Evolutionary conservation across 2,797 vertebrate genomes (phyloP).

Genomic region (Catharus ustulatus): DNA sequence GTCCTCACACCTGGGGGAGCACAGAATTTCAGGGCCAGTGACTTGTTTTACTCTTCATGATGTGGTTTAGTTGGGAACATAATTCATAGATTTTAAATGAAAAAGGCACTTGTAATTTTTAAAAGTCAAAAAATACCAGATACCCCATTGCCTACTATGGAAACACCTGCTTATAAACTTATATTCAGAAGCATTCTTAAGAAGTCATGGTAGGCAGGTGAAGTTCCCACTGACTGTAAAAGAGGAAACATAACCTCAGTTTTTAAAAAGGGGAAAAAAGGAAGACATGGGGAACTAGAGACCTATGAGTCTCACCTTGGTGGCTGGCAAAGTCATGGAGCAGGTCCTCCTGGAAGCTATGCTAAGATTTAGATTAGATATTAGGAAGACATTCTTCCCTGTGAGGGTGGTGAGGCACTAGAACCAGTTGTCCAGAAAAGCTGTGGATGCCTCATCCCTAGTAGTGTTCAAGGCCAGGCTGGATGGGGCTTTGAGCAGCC

Average conservation of each 20-base stretch:
- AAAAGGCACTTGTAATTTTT: background rate
- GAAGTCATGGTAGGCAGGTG: background rate
- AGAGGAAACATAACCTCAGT: background rate
- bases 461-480: no score
- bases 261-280: fast-evolving
- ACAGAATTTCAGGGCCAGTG: fast-evolving
- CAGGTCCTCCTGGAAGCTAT: background rate
- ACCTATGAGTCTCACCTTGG: background rate
- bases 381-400: background rate
- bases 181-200: background rate
- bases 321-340: background rate
- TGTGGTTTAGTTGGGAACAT: background rate
- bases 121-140: background rate
- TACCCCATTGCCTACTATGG: background rate
- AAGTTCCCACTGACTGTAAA: background rate
- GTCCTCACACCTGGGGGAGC: fast-evolving
- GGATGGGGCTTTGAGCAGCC: background rate
- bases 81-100: background rate
- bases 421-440: background rate
- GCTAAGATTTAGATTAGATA: background rate
- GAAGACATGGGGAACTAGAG: fast-evolving
- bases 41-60: background rate
- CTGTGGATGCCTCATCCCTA: background rate
- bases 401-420: background rate
- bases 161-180: background rate